Conservation (phyloP, 2,888 invertebrate genomes). For the Microctonus aethiopoides region DNA sequence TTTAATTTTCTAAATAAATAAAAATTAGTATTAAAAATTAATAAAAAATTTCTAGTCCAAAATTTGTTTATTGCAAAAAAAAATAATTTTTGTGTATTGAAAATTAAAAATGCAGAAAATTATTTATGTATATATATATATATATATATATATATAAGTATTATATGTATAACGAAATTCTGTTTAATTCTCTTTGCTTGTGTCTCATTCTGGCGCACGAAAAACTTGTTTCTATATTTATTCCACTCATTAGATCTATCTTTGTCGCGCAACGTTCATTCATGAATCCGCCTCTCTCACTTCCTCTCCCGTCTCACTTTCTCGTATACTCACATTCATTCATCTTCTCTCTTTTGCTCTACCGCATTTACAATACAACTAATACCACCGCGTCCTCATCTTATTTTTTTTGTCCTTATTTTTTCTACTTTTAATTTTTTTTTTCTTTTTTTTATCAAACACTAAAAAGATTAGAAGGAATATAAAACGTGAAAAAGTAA, state of each 20-base stretch:
- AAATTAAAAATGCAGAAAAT: too few species aligned
- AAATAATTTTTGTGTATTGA: too few species aligned
- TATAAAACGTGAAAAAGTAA: not conserved
- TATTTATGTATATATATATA: not conserved
- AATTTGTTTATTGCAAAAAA: too few species aligned
- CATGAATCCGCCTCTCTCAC: constrained; percentile 49
- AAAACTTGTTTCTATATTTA: constrained; percentile 47
- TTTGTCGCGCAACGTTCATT: constrained; percentile 45
- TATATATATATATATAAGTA: not conserved
- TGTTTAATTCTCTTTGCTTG: constrained; percentile 22
- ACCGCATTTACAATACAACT: constrained; percentile 26
- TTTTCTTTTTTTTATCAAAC: not conserved
- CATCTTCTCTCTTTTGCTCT: constrained; percentile 52
- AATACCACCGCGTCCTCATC: not conserved
- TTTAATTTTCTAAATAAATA: too few species aligned
- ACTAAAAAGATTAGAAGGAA: not conserved
- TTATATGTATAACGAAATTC: not conserved
- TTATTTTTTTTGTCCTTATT: not conserved
- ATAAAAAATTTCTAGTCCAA: too few species aligned
- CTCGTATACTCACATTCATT: constrained; percentile 58
- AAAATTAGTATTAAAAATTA: too few species aligned
- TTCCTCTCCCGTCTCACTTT: constrained; percentile 46
- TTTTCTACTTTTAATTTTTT: not conserved
- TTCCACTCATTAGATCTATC: constrained; percentile 46
- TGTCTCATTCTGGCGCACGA: constrained; percentile 55